Conservation (phyloP, 2,797 vertebrate species). For the Lemur catta region DNA sequence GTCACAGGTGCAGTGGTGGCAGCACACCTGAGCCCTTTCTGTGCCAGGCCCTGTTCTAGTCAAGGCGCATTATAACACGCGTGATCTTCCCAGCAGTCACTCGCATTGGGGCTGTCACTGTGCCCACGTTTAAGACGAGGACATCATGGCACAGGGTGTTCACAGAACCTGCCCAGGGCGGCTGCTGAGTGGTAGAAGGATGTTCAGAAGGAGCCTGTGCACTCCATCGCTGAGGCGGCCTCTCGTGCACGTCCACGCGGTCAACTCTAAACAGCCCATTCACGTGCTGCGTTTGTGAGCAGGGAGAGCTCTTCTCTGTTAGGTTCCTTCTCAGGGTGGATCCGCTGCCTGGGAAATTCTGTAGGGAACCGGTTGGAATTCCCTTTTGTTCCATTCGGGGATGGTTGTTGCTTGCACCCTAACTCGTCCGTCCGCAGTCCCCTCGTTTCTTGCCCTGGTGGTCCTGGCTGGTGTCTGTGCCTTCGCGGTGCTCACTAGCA, state of each 20-base stretch:
- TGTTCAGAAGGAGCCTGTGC: neutral
- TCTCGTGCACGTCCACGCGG: neutral
- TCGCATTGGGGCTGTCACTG: neutral
- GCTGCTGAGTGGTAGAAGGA: neutral
- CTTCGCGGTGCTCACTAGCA: neutral
- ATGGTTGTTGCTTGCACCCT: neutral
- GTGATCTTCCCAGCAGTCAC: neutral
- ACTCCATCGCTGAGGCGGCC: neutral
- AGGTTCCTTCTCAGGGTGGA: neutral
- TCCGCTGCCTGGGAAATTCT: neutral
- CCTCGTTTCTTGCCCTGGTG: neutral
- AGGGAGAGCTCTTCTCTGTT: fast-evolving
- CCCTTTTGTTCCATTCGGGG: neutral
- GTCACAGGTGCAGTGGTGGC: neutral
- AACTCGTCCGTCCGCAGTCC: neutral
- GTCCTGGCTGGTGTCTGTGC: neutral
- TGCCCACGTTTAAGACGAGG: neutral
- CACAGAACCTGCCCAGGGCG: neutral
- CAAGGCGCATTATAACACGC: neutral
- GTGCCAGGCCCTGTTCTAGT: neutral
- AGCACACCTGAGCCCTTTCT: neutral
- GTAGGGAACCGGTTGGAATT: neutral
- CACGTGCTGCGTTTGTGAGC: neutral
- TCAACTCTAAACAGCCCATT: neutral
- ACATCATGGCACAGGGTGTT: neutral